phyloP scores from a whole-genome alignment of 2,113 vertebrate genomes.

The Rhabdomys dilectus region DNA sequence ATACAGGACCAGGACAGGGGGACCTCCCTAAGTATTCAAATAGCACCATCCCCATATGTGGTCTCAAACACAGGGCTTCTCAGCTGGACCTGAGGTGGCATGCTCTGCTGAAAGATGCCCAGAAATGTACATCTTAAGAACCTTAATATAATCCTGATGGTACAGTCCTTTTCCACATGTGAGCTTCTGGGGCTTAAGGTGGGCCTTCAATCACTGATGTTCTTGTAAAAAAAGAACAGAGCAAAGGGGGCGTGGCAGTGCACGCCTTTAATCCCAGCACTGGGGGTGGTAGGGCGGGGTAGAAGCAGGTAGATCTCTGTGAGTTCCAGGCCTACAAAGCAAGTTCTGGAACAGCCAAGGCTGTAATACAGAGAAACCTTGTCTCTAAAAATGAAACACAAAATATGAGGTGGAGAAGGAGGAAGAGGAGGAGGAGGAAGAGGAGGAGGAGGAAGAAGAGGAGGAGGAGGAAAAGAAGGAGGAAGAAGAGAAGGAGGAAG shows the following conservation, averaged over 20 bases:
- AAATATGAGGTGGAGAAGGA: too few relatives aligned
- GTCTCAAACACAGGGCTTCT: not conserved
- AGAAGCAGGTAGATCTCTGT: not conserved
- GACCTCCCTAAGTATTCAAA: too few relatives aligned
- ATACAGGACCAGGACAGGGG: not conserved
- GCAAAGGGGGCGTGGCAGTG: not conserved
- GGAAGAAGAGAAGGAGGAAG: fast-evolving
- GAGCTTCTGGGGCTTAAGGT: not conserved
- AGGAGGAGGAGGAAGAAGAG: too few relatives aligned
- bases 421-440: too few relatives aligned
- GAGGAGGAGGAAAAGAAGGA: too few relatives aligned
- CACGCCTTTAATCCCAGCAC: not conserved
- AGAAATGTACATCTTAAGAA: not conserved
- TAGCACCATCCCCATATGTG: fast-evolving
- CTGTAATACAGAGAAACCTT: not conserved
- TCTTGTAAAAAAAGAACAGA: not conserved
- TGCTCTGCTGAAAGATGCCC: not conserved
- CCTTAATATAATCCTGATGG: not conserved
- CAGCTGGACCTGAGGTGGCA: not conserved
- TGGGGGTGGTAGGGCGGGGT: not conserved
- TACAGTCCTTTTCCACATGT: not conserved
- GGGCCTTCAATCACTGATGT: not conserved
- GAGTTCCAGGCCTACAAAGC: not conserved
- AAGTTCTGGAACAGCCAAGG: not conserved
- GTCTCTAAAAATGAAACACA: not conserved